Evolutionary conservation across 2,888 invertebrate species (phyloP), one percentile per base, ranked within the genome.

Genomic region (Unio pictorum): DNA sequence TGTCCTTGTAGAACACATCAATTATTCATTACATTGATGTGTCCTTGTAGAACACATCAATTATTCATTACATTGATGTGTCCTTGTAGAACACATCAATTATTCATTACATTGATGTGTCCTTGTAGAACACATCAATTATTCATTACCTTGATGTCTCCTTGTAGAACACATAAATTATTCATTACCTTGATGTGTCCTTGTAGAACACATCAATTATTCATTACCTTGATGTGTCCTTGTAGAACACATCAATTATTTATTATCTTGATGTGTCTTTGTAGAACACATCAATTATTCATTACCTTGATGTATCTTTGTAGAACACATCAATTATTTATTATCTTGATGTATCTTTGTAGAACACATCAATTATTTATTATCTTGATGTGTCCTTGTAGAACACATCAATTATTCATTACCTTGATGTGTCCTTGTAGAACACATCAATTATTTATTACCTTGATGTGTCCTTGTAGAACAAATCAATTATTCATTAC

Each of bases 371-470:
- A 4, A 94, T 89, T 98, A 97, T 30, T 3, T 11, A 8, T 8
- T 61, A 28, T 4, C 4, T 28, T 28, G 28, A 28, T 3, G 28
- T 28, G 2, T 28, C 1, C 1, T 18, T n/a, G n/a, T n/a, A 26
- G 28, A 6, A 61, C 20, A 23, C 8, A 26, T 23, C 23, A 7
- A 20, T 1, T 28, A 58, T 66, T 58, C 66, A 81, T 78, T 89
- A 94, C 95, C 93, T 93, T 98, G 97, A 90, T 99, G 96, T 0
- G 98, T 98, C 84, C 94, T 94, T 89, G 98, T 97, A 28, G 28
- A 28, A 28, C 28, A 28, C 28, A 28, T 28, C 28, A 28, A 28
- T 28, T 4, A 28, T 28, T 28, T 0, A 28, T 28, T 28, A 28
- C 28, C 28, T 28, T 28, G 28, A 28, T 28, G 28, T 28, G 2